Evolutionary conservation across 2,888 invertebrate genomes (phyloP).

Genomic region (Drosophila paranaensis): DNA sequence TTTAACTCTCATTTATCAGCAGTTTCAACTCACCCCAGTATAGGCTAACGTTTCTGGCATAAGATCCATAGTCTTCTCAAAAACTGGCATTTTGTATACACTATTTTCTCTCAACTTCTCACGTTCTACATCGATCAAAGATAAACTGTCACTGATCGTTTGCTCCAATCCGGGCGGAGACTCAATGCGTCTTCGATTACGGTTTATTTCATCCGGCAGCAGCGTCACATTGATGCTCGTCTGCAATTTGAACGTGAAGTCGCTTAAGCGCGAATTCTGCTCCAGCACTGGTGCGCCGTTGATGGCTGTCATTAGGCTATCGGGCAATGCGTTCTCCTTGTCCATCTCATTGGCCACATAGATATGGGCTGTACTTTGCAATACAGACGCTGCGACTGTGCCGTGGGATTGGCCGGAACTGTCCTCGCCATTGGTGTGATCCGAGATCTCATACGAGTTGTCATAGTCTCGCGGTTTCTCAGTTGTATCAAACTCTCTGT

Average conservation of each 20-base stretch:
- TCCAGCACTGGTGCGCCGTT: slow-evolving; percentile 11
- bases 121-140: slow-evolving; percentile 36
- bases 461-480: slow-evolving; percentile 58
- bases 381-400: slow-evolving; percentile 21
- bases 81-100: slow-evolving; percentile 22
- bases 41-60: slow-evolving; percentile 23
- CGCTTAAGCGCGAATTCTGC: slow-evolving; percentile 19
- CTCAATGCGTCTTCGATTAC: slow-evolving; percentile 4
- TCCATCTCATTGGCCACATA: slow-evolving; percentile 17
- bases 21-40: slow-evolving; percentile 21
- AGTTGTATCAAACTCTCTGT: slow-evolving; percentile 58
- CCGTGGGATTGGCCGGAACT: slow-evolving; percentile 31
- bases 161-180: slow-evolving; percentile 5
- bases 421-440: slow-evolving; percentile 55
- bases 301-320: background rate
- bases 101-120: slow-evolving; percentile 38
- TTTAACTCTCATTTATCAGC: background rate
- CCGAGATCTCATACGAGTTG: slow-evolving; percentile 68
- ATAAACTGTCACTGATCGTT: slow-evolving; percentile 45
- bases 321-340: slow-evolving; percentile 46
- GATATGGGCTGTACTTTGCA: slow-evolving; percentile 36
- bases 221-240: slow-evolving; percentile 61
- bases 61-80: slow-evolving; percentile 60
- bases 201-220: slow-evolving; percentile 48
- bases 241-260: slow-evolving; percentile 50